These are phyloP conservation scores for Holacanthella duospinosa DNA, from an alignment of 2,888 invertebrate species.

Conservation along the genomic window DNA sequence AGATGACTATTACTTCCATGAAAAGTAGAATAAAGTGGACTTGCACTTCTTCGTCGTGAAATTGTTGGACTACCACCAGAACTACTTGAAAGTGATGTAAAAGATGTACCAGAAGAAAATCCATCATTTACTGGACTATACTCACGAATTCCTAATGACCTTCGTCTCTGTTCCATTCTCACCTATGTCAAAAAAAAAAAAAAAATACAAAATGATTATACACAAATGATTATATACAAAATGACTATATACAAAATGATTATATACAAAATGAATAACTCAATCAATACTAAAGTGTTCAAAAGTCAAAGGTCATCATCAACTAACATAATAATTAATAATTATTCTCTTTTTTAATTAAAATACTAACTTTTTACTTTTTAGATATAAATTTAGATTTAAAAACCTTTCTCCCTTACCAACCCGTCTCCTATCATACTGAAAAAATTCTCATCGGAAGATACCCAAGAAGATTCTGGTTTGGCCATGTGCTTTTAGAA, in stretches of 20 bases:
- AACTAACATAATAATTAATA: not conserved
- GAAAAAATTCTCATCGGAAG: too few relatives aligned
- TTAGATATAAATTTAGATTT: too few relatives aligned
- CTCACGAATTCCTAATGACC: not conserved
- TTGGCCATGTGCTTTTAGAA: too few relatives aligned
- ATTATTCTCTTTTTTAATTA: too few relatives aligned
- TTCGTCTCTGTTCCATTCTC: not conserved
- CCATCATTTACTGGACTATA: not conserved
- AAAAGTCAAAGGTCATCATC: not conserved
- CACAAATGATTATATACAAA: too few relatives aligned
- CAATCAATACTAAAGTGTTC: not conserved
- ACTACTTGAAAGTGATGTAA: not conserved
- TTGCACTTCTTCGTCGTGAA: constrained; percentile 32
- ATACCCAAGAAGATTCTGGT: too few relatives aligned
- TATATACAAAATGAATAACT: not conserved
- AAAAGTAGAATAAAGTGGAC: constrained; percentile 31
- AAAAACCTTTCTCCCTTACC: too few relatives aligned
- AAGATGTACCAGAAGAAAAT: not conserved
- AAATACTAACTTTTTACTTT: too few relatives aligned
- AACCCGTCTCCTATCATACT: too few relatives aligned
- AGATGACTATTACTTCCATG: constrained; percentile 15
- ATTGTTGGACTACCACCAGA: constrained; percentile 30
- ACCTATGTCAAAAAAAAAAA: not conserved
- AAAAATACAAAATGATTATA: too few relatives aligned
- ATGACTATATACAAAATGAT: not conserved